Percentiles rank a stretch among this genome's conserved stretches.
phyloP scores from a whole-genome alignment of 2,888 invertebrate genomes.

The Sphaeridia pumilis region DNA sequence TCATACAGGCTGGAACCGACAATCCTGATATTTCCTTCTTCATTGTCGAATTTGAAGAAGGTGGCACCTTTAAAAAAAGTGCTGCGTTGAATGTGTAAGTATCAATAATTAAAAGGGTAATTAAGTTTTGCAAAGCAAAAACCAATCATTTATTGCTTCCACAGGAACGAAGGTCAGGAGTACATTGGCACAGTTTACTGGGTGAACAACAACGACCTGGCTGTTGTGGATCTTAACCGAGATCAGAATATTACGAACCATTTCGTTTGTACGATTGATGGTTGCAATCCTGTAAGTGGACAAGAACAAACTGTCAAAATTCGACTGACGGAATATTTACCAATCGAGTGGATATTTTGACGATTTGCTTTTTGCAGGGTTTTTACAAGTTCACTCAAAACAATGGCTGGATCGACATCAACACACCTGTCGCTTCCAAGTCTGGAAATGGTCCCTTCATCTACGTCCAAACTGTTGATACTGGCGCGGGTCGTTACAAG shows the following conservation, averaged over 20 bases:
- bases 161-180: conserved; percentile 4
- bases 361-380: no score
- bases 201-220: conserved; percentile 55
- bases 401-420: conserved; percentile 53
- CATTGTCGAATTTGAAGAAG: conserved; percentile 36
- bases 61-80: neutral
- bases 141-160: neutral
- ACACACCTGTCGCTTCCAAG: conserved; percentile 54
- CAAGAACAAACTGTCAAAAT: no score
- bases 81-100: neutral
- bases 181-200: conserved; percentile 53
- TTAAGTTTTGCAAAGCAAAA: neutral
- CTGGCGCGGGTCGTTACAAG: conserved; percentile 43
- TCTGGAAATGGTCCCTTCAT: conserved; percentile 55
- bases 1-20: conserved; percentile 14
- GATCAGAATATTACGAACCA: conserved; percentile 64
- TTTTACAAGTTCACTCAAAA: conserved; percentile 44
- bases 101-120: neutral
- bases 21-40: conserved; percentile 40
- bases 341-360: no score
- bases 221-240: conserved; percentile 78
- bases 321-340: no score
- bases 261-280: conserved; percentile 48
- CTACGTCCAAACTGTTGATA: conserved; percentile 59
- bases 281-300: conserved; percentile 36